Base-by-base conservation (phyloP, 2,797 vertebrate species). In the Naso thynnoides region DNA sequence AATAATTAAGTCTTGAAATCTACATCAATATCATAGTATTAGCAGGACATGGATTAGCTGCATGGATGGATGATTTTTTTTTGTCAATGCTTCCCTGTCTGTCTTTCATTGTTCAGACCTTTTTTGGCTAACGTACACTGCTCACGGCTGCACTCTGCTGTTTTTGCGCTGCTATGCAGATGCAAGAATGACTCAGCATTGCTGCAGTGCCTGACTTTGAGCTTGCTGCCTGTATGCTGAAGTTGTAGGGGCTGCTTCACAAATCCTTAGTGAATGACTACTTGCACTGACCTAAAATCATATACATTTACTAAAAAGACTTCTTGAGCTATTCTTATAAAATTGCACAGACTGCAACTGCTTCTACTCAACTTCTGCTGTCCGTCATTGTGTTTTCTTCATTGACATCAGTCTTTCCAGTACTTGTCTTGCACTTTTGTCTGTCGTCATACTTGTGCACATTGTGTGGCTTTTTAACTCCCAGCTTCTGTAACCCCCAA, bases 161-260 rank as follows among this genome's bases (percentile, higher is more conserved):
- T 45, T 36, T 60, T n/a, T 56, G 72, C 70, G 59, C 69, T 74
- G 77, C 80, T 60, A 1, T 77, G 78, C 82, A 71, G 80, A 33
- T 73, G 71, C 70, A 68, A 58, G 53, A 65, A 73, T 89, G 87
- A 92, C 86, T 87, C 88, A 55, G 87, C 88, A 88, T 50, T 78
- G 49, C 47, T 78, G 14, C 39, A 57, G 44, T 70, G 54, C 14
- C 63, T 58, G 42, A 26, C 50, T 61, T 44, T 50, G 38, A 47
- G 47, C 31, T 67, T 21, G 39, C 38, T 60, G 31, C 8, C 26
- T 15, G n/a, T 1, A 11, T 15, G n/a, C 41, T 70, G 27, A 45
- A 14, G 8, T 31, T 70, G 38, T 44, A 70, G 45, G 13, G 7
- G 3, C 6, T 56, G 53, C 57, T 49, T 79, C 27, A 47, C 33